Percentiles rank a stretch among this genome's conserved stretches.
phyloP scores from a whole-genome alignment of 2,113 vertebrate species.

The Ceuthmochares aereus region DNA sequence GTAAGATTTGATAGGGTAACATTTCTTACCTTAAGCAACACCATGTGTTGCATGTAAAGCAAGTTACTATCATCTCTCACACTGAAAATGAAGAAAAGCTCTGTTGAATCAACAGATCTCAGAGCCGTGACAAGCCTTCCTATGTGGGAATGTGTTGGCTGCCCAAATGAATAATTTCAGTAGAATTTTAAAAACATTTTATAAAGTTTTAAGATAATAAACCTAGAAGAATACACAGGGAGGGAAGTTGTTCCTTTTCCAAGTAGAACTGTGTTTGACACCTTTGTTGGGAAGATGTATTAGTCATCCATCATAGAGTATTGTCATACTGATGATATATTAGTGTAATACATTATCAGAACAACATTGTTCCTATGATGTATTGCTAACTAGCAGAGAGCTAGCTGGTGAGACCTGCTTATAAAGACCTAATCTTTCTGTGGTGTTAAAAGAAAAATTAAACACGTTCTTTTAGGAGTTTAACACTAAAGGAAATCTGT shows the following conservation, averaged over 20 bases:
- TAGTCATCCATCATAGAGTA: constrained; percentile 69
- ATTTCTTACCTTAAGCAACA: constrained; percentile 41
- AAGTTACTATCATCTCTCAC: constrained; percentile 13
- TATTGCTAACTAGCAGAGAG: constrained; percentile 49
- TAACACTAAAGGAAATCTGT: background rate
- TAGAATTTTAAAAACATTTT: constrained; percentile 21
- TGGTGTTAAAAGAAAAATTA: background rate
- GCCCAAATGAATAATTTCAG: constrained; percentile 34
- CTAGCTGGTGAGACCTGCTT: constrained; percentile 38
- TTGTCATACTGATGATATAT: constrained; percentile 68
- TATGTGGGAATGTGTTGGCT: constrained; percentile 23
- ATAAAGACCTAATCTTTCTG: constrained; percentile 57
- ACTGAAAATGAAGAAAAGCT: constrained; percentile 15
- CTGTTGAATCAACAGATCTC: constrained; percentile 8
- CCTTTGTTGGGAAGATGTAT: constrained; percentile 72
- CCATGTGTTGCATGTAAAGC: constrained; percentile 47
- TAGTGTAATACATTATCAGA: constrained; percentile 76
- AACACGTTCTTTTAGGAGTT: background rate
- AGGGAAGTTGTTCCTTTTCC: background rate
- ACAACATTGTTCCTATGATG: constrained; percentile 57
- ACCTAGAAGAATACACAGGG: background rate
- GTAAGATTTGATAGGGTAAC: background rate
- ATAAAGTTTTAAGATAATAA: constrained; percentile 42
- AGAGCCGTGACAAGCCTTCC: background rate
- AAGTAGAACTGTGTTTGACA: constrained; percentile 51